Evolutionary conservation across 2,113 vertebrate species (phyloP).

Genomic region (Xiphophorus hellerii): DNA sequence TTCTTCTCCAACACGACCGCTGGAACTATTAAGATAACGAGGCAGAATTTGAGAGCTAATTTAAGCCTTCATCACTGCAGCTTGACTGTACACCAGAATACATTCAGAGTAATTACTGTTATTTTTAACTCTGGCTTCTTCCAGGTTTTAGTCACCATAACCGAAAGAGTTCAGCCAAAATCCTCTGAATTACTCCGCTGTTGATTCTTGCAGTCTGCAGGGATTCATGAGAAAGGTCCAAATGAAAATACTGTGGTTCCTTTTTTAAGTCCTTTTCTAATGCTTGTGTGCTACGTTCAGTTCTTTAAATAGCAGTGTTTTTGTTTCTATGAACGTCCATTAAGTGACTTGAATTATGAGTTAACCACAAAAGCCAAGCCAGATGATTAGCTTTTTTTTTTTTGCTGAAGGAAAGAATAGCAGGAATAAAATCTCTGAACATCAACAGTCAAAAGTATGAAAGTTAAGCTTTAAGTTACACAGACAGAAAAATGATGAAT

Average conservation of each 20-base stretch:
- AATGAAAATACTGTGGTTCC: not conserved
- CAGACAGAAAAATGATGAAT: too few species aligned
- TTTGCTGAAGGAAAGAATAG: not conserved
- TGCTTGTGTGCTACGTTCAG: not conserved
- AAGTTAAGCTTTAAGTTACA: too few species aligned
- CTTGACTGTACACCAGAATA: not conserved
- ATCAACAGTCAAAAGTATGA: too few species aligned
- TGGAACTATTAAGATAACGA: not conserved
- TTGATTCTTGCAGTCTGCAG: not conserved
- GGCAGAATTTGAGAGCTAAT: conserved; percentile 5
- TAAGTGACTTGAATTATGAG: not conserved
- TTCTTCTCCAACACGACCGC: too few species aligned
- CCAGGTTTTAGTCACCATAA: not conserved
- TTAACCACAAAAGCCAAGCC: not conserved
- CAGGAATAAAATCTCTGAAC: not conserved
- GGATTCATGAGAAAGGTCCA: not conserved
- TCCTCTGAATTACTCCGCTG: not conserved
- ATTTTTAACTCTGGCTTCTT: conserved; percentile 33
- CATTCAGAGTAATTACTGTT: conserved; percentile 30
- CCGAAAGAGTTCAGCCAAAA: conserved; percentile 9
- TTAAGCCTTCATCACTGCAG: conserved; percentile 3
- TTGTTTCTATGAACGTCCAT: not conserved
- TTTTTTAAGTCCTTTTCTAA: not conserved
- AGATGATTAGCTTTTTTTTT: not conserved
- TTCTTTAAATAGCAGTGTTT: not conserved